Base-by-base conservation (phyloP, 2,888 invertebrate genomes). In the Meteorus colon region DNA sequence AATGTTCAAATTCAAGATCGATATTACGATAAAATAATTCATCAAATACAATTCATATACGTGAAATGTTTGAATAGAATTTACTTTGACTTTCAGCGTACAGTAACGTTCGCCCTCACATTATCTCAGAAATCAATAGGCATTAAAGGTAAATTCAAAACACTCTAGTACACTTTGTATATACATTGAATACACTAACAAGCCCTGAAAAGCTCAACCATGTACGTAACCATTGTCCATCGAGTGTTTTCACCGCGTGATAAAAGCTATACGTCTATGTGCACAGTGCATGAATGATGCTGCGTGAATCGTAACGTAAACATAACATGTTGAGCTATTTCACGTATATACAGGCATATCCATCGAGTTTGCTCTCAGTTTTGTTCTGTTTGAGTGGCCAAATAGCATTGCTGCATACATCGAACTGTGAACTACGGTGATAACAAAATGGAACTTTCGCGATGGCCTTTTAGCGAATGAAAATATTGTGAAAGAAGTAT, bases 381-480 rank as follows among this genome's bases (percentile, higher is more conserved):
- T 16, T 3, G 16, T 69, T 55, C 12, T 14, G 45, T 45, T 14
- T 31, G 45, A 69, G 34, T 51, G 48, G 51, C n/a, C 29, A 16
- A 4, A 55, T 24, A 69, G 51, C 27, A 29, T 24, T 66, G 31
- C 29, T 6, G n/a, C 16, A 62, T 24, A 29, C 60, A 24, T 29
- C 14, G 60, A 29, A 62, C 19, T 24, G 2, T 14, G 27, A 62
- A 14, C 24, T 4, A 31, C 31, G 27, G 74, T 72, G 75, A 79
- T 72, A 78, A 78, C 31, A 75, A 76, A 84, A 80, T 70, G 71
- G 78, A 69, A 78, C 41, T 41, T 34, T 41, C 8, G 41, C 41
- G 41, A 1, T 80, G 77, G 78, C 79, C 77, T 78, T 82, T 83
- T 78, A 75, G 74, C 78, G 63, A 72, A 80, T 78, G 80, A 77